These are phyloP conservation scores for Mimumesa dahlbomi DNA, from an alignment of 2,888 invertebrate species.

Conservation along the genomic window DNA sequence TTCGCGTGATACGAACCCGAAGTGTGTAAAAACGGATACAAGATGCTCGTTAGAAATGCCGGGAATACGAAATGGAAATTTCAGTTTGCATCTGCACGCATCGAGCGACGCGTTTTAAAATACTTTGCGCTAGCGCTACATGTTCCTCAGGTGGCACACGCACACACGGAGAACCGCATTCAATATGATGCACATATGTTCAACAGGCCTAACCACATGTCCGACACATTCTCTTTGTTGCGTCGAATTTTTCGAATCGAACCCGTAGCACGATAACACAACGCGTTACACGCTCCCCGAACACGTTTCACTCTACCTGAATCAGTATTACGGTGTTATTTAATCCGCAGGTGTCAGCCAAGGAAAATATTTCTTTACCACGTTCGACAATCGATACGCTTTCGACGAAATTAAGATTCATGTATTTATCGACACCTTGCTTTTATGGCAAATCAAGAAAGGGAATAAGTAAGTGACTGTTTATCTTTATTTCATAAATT, in stretches of 20 bases:
- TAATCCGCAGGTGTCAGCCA: constrained; percentile 6
- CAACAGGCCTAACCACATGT: constrained; percentile 45
- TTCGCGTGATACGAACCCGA: no score
- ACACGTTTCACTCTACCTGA: constrained; percentile 29
- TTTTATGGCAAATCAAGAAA: no score
- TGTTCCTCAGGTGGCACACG: constrained; percentile 4
- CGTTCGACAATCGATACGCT: neutral
- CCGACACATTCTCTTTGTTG: constrained; percentile 40
- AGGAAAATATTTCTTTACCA: constrained; percentile 7
- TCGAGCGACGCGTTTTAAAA: constrained; percentile 8
- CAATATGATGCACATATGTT: constrained; percentile 42
- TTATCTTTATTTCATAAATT: no score
- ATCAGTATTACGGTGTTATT: constrained; percentile 35
- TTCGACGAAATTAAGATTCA: neutral
- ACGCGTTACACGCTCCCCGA: constrained; percentile 34
- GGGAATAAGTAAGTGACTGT: no score
- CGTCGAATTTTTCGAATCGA: constrained; percentile 29
- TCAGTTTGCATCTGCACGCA: constrained; percentile 9
- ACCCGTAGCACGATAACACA: constrained; percentile 16
- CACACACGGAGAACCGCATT: neutral
- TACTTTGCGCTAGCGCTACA: constrained; percentile 7
- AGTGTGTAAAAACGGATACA: no score
- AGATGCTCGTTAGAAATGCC: no score
- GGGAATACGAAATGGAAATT: no score
- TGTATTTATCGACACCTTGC: no score